Base-by-base conservation (phyloP, 1,140 invertebrate genomes). In the Drosophila oshimai region DNA sequence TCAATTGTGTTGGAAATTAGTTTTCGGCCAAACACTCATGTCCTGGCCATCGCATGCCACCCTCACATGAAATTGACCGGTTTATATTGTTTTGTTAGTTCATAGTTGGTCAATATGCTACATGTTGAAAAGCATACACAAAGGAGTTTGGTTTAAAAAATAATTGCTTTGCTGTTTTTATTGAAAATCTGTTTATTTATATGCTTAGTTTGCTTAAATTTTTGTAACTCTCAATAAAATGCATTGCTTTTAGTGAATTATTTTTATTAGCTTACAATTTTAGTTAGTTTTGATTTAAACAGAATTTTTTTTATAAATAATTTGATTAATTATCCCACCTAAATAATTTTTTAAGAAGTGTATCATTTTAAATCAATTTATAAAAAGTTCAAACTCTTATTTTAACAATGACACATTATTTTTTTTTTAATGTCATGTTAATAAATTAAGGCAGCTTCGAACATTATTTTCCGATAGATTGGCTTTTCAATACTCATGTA, bases 1-100 rank as follows among this genome's bases (percentile, higher is more conserved):
- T 45, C 39, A 36, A 70, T 78, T 83, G 74, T 77, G 53, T 54
- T 53, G 24, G 24, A 68, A 68, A 68, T 68, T 68, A 44, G 47
- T 68, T 68, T 68, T 67, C 12, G 10, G 20, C 33, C n/a, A 46
- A 61, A 46, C 22, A 61, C 44, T 28, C 34, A 34, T 31, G 28
- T 34, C 58, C 53, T 26, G 26, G 26, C 18, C 28, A 26, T 58
- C 26, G 9, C 42, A 51, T 50, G 29, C 29, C 29, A 9, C 4
- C 6, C 17, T 36, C 9, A 15, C 13, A 53, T 26, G 20, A 57
- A 44, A 62, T 62, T 12, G 58, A 42, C 26, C 49, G 31, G 49
- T 39, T 39, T 24, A 18, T 31, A 33, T 33, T 61, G 58, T 44
- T 42, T 62, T 44, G 58, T 44, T 58, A 62, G 58, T 41, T 31